A percentile compares a stretch with the other conserved stretches of the same genome.
These are phyloP conservation scores for Adelognathus sp. DNA, from an alignment of 2,888 invertebrate species.

Conservation along the genomic window DNA sequence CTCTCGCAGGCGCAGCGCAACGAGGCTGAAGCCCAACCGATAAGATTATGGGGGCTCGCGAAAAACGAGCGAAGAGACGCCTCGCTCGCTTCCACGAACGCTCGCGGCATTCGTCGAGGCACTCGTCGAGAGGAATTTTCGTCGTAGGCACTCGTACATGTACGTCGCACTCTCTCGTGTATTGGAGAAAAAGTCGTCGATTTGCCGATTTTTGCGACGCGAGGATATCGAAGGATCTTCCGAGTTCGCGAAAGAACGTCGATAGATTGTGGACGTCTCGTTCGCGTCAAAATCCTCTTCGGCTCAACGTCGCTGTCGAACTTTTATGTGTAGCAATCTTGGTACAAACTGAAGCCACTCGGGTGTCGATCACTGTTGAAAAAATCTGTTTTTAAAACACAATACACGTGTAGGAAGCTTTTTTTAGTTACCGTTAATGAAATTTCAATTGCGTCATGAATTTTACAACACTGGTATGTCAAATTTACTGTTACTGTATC, in stretches of 20 bases:
- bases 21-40: constrained; percentile 56
- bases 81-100: constrained; percentile 34
- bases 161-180: background rate
- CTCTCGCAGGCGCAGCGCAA: constrained; percentile 38
- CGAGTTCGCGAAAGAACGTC: background rate
- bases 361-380: constrained; percentile 22
- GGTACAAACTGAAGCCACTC: constrained; percentile 20
- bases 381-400: too few relatives aligned
- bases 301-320: background rate
- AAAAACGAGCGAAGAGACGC: constrained; percentile 51
- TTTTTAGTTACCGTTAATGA: too few relatives aligned
- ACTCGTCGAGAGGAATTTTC: constrained; percentile 40
- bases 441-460: too few relatives aligned
- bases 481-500: too few relatives aligned
- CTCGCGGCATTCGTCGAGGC: constrained; percentile 15
- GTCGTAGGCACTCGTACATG: background rate
- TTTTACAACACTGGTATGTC: too few relatives aligned
- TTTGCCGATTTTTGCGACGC: constrained; percentile 39
- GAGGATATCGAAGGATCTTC: background rate
- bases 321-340: constrained; percentile 10
- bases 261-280: constrained; percentile 31
- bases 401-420: too few relatives aligned
- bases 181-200: constrained; percentile 26
- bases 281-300: constrained; percentile 29
- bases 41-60: constrained; percentile 57